These are phyloP conservation scores for Leptura quadrifasciata DNA, from an alignment of 2,888 invertebrate genomes.

Conservation along the genomic window DNA sequence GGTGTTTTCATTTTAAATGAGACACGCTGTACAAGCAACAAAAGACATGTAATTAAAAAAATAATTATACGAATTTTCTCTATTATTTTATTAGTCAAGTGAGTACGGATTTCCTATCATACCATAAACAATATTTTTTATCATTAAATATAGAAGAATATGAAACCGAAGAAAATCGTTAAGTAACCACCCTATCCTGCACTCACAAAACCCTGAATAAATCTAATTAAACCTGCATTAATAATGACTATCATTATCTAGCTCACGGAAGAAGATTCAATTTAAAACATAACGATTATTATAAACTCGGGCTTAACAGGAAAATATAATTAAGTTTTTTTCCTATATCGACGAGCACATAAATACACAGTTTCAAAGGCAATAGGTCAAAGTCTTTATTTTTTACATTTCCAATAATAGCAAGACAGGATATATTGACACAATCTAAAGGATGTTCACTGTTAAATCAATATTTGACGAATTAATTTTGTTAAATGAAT, in stretches of 20 bases:
- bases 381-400: conserved; percentile 34
- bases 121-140: too few relatives aligned
- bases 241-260: conserved; percentile 30
- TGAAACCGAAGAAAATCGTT: neutral
- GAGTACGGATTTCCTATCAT: too few relatives aligned
- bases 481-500: conserved; percentile 18
- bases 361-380: conserved; percentile 14
- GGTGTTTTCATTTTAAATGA: too few relatives aligned
- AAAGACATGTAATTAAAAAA: too few relatives aligned
- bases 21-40: too few relatives aligned
- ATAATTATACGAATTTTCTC: too few relatives aligned
- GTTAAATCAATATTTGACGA: conserved; percentile 35
- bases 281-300: conserved; percentile 29
- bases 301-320: neutral
- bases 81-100: too few relatives aligned
- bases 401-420: conserved; percentile 15
- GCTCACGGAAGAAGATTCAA: conserved; percentile 29
- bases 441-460: conserved; percentile 28
- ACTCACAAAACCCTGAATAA: neutral
- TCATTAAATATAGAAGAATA: too few relatives aligned
- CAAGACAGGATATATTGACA: conserved; percentile 27
- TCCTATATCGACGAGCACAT: neutral
- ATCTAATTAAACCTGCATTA: conserved; percentile 6
- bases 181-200: neutral
- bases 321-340: conserved; percentile 30